Percentiles rank a stretch among this genome's conserved stretches.
These are phyloP conservation scores for Ephydatia muelleri DNA, from an alignment of 37 sponge, comb jelly and placozoan species.

Conservation along the genomic window DNA sequence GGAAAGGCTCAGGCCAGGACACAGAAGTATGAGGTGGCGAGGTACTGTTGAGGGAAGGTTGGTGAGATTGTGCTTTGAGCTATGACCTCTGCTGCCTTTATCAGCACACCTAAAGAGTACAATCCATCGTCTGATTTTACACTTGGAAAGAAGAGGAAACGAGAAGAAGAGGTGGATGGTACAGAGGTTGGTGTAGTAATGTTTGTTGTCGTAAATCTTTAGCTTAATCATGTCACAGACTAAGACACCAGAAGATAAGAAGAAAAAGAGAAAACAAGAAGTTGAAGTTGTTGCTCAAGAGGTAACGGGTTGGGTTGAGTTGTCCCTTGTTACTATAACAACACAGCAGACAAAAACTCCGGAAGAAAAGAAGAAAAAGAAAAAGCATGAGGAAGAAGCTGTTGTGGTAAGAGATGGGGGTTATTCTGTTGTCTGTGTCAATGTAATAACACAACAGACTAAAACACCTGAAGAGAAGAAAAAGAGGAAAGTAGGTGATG, in stretches of 20 bases:
- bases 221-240: not conserved
- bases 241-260: conserved; percentile 11
- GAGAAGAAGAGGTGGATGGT: conserved; percentile 31
- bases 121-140: conserved; percentile 68
- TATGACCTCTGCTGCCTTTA: not conserved
- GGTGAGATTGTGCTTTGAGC: not conserved
- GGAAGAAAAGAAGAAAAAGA: conserved; percentile 30
- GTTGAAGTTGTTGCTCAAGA: conserved; percentile 13
- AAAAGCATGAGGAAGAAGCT: conserved; percentile 27
- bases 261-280: not conserved
- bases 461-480: not conserved
- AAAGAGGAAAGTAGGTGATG: not conserved
- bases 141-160: conserved; percentile 61
- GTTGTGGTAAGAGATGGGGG: not conserved
- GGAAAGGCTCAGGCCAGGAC: conserved; percentile 60
- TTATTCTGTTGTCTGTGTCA: not conserved
- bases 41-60: conserved; percentile 12
- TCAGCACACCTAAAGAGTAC: conserved; percentile 66
- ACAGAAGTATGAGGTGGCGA: conserved; percentile 71
- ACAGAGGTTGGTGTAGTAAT: not conserved
- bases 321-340: not conserved
- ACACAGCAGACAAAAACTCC: not conserved
- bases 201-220: not conserved
- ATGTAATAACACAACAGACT: not conserved
- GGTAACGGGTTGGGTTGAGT: not conserved